Evolutionary conservation across 1,140 invertebrate species (phyloP).

Genomic region (Periplaneta americana): DNA sequence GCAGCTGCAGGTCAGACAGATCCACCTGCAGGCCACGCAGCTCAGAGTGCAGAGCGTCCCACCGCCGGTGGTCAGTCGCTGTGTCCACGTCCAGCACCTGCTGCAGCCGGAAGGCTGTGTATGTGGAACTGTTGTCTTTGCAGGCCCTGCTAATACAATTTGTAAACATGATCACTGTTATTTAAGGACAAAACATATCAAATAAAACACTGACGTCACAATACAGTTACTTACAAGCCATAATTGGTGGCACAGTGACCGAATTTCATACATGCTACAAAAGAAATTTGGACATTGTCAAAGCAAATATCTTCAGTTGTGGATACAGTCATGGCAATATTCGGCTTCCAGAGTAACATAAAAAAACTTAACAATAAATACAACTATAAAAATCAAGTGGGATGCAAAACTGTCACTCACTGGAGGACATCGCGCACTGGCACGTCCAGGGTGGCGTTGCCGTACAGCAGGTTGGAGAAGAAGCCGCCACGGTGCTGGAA

Average conservation of each 20-base stretch:
- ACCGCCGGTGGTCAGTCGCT: slow-evolving; percentile 51
- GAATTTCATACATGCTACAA: too few relatives aligned
- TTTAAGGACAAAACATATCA: too few relatives aligned
- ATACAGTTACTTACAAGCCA: too few relatives aligned
- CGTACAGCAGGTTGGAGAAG: slow-evolving; percentile 41
- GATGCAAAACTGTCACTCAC: slow-evolving; percentile 24
- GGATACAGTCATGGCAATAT: too few relatives aligned
- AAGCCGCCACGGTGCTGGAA: slow-evolving; percentile 47
- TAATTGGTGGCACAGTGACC: neutral
- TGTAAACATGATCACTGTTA: too few relatives aligned
- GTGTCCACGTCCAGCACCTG: slow-evolving; percentile 56
- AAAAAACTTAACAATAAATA: too few relatives aligned
- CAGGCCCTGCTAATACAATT: slow-evolving; percentile 52
- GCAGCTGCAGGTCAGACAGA: slow-evolving; percentile 40
- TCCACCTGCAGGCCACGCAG: slow-evolving; percentile 42
- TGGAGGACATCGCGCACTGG: slow-evolving; percentile 30
- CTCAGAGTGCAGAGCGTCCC: slow-evolving; percentile 47
- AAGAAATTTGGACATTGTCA: too few relatives aligned
- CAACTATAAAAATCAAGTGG: neutral
- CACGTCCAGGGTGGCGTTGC: slow-evolving; percentile 30
- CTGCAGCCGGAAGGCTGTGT: slow-evolving; percentile 63
- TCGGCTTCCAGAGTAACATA: too few relatives aligned
- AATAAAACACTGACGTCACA: too few relatives aligned
- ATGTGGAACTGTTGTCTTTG: slow-evolving; percentile 58
- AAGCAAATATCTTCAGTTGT: too few relatives aligned